Evolutionary conservation across 2,113 vertebrate genomes (phyloP).

Genomic region (Microcebus ravelobensis): DNA sequence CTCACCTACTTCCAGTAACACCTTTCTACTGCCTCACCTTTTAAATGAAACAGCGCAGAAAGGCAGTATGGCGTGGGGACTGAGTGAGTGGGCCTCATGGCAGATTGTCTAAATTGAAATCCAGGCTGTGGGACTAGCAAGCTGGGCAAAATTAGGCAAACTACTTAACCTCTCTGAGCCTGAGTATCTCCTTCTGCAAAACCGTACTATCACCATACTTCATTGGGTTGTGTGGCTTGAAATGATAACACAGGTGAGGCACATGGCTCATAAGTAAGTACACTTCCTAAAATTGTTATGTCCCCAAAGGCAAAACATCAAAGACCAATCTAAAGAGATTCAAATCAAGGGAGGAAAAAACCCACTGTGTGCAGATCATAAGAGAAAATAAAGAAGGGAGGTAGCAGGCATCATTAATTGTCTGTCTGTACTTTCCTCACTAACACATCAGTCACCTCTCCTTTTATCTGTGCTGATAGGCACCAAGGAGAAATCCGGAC

Average conservation of each 20-base stretch:
- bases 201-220: neutral
- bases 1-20: neutral
- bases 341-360: neutral
- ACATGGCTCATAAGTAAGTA: neutral
- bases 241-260: neutral
- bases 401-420: neutral
- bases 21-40: neutral
- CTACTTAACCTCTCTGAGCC: neutral
- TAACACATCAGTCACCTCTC: neutral
- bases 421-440: neutral
- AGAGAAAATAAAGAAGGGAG: neutral
- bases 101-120: neutral
- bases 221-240: neutral
- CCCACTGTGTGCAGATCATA: neutral
- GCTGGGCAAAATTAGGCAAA: constrained; percentile 23
- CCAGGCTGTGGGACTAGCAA: neutral
- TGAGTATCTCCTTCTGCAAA: neutral
- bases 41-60: neutral
- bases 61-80: neutral
- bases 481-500: constrained; percentile 6
- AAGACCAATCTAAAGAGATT: constrained; percentile 12
- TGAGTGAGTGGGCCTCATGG: neutral
- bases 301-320: constrained; percentile 25
- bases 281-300: constrained; percentile 5
- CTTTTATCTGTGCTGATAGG: neutral